A percentile compares a stretch with the other conserved stretches of the same genome.
Conservation (phyloP, 2,113 vertebrate genomes). For the Chlamydotis undulata region DNA sequence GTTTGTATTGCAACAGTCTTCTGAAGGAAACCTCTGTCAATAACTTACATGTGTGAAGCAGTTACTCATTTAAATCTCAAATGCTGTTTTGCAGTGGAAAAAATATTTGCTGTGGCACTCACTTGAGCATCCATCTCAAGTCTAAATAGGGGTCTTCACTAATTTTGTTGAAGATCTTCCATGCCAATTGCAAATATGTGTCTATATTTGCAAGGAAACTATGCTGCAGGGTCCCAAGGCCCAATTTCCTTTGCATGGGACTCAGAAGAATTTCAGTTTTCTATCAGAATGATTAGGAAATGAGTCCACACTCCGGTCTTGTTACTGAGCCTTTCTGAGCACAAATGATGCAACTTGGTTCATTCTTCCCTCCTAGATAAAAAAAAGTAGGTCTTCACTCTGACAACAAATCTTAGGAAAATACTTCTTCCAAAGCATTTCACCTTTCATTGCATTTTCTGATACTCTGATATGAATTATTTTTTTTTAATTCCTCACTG, state of each 20-base stretch:
- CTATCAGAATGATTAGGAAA: background rate
- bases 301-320: background rate
- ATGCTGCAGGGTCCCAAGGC: background rate
- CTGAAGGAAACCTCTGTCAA: background rate
- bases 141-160: background rate
- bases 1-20: background rate
- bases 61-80: background rate
- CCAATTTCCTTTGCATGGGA: background rate
- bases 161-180: background rate
- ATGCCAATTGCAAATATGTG: accelerated
- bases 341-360: background rate
- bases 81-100: background rate
- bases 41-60: background rate
- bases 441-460: background rate
- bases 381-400: background rate
- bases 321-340: background rate
- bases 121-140: background rate
- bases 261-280: background rate
- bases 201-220: background rate
- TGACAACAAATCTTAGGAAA: background rate
- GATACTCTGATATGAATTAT: background rate
- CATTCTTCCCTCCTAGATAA: background rate
- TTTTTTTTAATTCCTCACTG: background rate
- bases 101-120: background rate
- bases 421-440: background rate